Evolutionary conservation across 1,140 invertebrate genomes (phyloP).

Genomic region (Sesamia nonagrioides): DNA sequence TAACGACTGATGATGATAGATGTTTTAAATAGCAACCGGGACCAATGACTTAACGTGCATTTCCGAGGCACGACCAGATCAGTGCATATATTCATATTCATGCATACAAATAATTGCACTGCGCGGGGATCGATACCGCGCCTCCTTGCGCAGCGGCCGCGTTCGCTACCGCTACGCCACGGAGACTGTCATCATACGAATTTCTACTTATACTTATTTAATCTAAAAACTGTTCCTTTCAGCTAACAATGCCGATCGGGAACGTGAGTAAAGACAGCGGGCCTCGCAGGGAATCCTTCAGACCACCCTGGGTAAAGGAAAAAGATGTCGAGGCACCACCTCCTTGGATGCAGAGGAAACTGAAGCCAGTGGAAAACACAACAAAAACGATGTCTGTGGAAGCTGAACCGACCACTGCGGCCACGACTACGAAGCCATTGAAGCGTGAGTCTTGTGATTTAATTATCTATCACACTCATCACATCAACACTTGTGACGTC

Average conservation of each 20-base stretch:
- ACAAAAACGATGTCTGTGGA: constrained; percentile 63
- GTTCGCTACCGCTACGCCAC: too few species aligned
- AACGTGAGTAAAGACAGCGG: constrained; percentile 75
- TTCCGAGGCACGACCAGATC: too few species aligned
- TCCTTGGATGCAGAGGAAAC: constrained; percentile 89
- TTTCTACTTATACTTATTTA: too few species aligned
- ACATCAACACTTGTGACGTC: too few species aligned
- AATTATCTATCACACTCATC: neutral
- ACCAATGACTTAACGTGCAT: too few species aligned
- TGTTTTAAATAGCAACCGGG: too few species aligned
- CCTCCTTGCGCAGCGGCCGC: too few species aligned
- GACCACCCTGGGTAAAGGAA: constrained; percentile 95
- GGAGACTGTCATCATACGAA: too few species aligned
- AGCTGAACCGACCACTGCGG: constrained; percentile 71
- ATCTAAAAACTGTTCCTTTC: neutral
- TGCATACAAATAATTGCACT: too few species aligned
- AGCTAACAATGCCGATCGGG: constrained; percentile 80
- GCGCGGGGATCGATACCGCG: too few species aligned
- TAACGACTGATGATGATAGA: too few species aligned
- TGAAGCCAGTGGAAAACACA: constrained; percentile 81
- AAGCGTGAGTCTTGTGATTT: constrained; percentile 70
- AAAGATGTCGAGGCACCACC: constrained; percentile 86
- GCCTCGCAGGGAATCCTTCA: constrained; percentile 88
- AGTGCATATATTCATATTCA: too few species aligned
- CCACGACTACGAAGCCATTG: constrained; percentile 73